Base-by-base conservation (phyloP, 2,113 vertebrate species). In the Lamprologus lemairii region DNA sequence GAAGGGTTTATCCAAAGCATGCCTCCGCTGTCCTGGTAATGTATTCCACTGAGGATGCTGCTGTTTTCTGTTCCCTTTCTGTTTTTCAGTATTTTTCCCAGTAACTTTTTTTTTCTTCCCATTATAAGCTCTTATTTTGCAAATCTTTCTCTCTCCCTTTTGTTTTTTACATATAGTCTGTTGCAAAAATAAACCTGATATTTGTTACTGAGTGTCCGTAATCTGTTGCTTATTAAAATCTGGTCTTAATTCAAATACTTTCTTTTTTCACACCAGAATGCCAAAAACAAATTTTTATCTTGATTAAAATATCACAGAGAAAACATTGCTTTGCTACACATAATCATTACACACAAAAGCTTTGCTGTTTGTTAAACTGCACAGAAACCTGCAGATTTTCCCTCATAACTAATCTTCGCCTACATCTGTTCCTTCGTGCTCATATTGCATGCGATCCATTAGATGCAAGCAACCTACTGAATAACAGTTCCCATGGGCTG, bases 1-100 rank as follows among this genome's bases (percentile, higher is more conserved):
- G 93, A 95, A 95, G 91, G 94, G 93, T 96, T 94, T 94, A 93
- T 92, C 86, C 78, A 57, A 94, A 94, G 89, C 92, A 88, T 86
- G 89, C 87, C 91, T 91, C 89, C 33, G 63, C 90, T 91, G 94
- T 95, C 92, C 91, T 53, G 84, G 85, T 93, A 93, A 94, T 94
- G 89, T 95, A 93, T 95, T 94, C 94, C 89, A 55, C 91, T 37
- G 95, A 94, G 95, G 86, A 92, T 49, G 81, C 85, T 35, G 80
- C 86, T 80, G 88, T 94, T 94, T 94, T 91, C 73, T 87, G 90
- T 93, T 85, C 47, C 79, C 79, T 89, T 51, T 63, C 14, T 80
- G 71, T 35, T 81, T 86, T 91, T 83, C 80, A 73, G 5, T 89
- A 79, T 58, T 31, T 21, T 40, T 14, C 21, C n/a, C 17, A 12